phyloP scores from a whole-genome alignment of 2,888 invertebrate genomes.

The Dicyrtoma fusca region DNA sequence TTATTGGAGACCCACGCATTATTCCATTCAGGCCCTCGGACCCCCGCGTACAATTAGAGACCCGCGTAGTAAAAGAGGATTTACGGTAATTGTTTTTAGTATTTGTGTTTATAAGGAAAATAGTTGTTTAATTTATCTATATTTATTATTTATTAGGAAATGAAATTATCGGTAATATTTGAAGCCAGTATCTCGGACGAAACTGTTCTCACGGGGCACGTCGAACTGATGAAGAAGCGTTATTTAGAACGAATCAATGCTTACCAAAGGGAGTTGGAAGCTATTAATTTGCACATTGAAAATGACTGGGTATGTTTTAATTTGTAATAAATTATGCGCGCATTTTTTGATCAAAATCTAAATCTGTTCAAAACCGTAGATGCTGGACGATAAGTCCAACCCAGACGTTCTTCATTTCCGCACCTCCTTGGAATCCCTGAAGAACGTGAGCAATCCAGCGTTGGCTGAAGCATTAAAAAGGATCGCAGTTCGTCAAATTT shows the following conservation, averaged over 20 bases:
- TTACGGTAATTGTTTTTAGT: too few species aligned
- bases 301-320: constrained; percentile 20
- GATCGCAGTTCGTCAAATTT: background rate
- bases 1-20: too few species aligned
- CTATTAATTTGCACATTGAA: constrained; percentile 21
- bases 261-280: constrained; percentile 32
- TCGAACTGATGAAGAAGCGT: background rate
- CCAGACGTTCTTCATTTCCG: background rate
- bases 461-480: constrained; percentile 9
- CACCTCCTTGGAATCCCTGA: background rate
- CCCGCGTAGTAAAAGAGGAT: too few species aligned
- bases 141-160: constrained; percentile 14
- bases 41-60: too few species aligned
- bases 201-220: constrained; percentile 11
- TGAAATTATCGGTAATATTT: constrained; percentile 16
- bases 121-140: too few species aligned
- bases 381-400: constrained; percentile 22
- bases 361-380: constrained; percentile 8
- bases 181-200: constrained; percentile 15
- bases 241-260: constrained; percentile 5
- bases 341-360: background rate
- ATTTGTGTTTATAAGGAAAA: too few species aligned
- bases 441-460: background rate
- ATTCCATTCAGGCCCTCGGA: too few species aligned
- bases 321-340: background rate